Conservation (phyloP, 2,113 vertebrate genomes). For the Mungos mungo region DNA sequence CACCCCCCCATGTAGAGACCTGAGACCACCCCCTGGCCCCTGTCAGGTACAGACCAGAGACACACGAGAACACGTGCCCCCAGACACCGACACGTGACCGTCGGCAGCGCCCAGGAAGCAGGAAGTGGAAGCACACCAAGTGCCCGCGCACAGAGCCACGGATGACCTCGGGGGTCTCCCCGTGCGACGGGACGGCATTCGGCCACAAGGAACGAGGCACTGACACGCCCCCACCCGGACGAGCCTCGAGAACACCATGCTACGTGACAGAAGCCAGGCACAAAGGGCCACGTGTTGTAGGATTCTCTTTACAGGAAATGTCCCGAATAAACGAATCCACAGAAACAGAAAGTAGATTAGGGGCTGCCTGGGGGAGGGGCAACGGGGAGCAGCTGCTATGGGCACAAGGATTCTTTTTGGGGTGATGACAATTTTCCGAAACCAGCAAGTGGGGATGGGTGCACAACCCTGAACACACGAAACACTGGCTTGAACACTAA, state of each 20-base stretch:
- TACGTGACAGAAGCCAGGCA: neutral
- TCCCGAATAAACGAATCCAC: neutral
- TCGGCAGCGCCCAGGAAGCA: neutral
- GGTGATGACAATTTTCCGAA: neutral
- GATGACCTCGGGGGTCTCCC: neutral
- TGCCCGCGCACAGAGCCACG: neutral
- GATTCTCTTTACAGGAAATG: neutral
- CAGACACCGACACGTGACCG: neutral
- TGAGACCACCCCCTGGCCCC: neutral
- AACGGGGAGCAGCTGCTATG: neutral
- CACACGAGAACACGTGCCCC: neutral
- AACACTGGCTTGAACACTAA: neutral
- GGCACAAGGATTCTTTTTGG: neutral
- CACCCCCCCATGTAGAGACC: too few relatives aligned
- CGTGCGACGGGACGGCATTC: neutral
- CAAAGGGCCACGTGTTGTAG: neutral
- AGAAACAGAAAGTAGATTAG: neutral
- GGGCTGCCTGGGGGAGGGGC: neutral
- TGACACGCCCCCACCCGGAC: neutral
- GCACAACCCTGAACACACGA: neutral
- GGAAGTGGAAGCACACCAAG: neutral
- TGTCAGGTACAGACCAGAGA: neutral
- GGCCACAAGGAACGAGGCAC: neutral
- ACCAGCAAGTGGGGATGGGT: neutral
- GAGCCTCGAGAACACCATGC: neutral